These are phyloP conservation scores for Bucorvus abyssinicus DNA, from an alignment of 2,797 vertebrate genomes.

Conservation along the genomic window DNA sequence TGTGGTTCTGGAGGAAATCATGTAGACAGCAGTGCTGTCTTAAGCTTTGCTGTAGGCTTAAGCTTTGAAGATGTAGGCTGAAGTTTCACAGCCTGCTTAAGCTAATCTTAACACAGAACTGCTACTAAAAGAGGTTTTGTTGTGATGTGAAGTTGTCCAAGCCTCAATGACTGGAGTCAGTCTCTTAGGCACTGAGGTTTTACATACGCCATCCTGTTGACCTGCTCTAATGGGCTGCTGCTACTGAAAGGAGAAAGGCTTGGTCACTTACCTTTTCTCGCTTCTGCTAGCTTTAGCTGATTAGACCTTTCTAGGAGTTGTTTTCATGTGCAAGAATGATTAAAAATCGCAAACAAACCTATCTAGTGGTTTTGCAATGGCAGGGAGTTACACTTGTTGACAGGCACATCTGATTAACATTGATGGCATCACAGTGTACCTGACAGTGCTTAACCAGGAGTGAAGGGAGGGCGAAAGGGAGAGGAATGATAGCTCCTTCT, in stretches of 20 bases:
- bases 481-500: background rate
- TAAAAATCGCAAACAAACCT: background rate
- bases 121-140: background rate
- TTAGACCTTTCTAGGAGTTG: background rate
- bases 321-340: background rate
- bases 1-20: background rate
- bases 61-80: background rate
- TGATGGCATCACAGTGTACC: background rate
- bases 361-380: background rate
- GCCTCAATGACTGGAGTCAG: too few species aligned
- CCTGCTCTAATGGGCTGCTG: background rate
- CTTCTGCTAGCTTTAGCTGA: background rate
- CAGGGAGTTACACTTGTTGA: background rate
- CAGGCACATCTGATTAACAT: background rate
- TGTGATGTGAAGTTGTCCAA: background rate
- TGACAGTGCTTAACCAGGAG: background rate
- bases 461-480: background rate
- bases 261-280: background rate
- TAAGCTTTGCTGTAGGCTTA: background rate
- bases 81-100: background rate
- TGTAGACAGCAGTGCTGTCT: background rate
- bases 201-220: background rate
- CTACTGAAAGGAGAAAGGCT: background rate
- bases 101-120: background rate
- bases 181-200: background rate